Evolutionary conservation across 2,113 vertebrate genomes (phyloP), one percentile per base, ranked within the genome.

Genomic region (Cromileptes altivelis): DNA sequence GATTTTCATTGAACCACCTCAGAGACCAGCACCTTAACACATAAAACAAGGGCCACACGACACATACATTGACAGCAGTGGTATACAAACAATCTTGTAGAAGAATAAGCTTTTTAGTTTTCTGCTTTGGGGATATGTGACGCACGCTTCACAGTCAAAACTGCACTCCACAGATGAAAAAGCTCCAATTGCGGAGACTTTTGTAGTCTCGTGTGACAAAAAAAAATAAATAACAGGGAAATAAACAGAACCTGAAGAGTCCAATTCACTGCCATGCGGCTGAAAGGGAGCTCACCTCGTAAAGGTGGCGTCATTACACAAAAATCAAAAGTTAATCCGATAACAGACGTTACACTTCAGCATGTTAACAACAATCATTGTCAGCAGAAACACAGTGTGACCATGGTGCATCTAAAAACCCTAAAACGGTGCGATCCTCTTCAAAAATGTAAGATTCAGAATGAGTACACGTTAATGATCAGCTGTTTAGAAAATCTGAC

Each of bases 41-140:
- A 95, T 90, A 92, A 93, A 95, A 96, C 94, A 94, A 95, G 95
- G 74, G 75, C 76, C 89, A 95, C 92, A 93, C 91, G 84, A 91
- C 93, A 96, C 86, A 92, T 88, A 92, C 88, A 84, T 81, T 2
- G 91, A 96, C 92, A 94, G 75, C 80, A 84, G 88, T 93, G 93
- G 88, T 88, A 91, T 89, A 93, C 85, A 94, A 93, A 89, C 77
- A 71, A 91, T 93, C 89, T 89, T 23, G 92, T 96, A 96, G 81
- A 96, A 96, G 95, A 96, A 96, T 96, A 95, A 82, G 95, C 93
- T 91, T 49, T 33, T 90, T 94, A 89, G 79, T 89, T 93, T 77
- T 90, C 65, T 81, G 70, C 73, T 88, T 84, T 86, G 75, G 74
- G 80, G 40, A 88, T 75, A 57, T 74, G 63, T 40, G 27, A 81